Evolutionary conservation across 2,888 invertebrate genomes (phyloP).

Genomic region (Agonopterix arenella): DNA sequence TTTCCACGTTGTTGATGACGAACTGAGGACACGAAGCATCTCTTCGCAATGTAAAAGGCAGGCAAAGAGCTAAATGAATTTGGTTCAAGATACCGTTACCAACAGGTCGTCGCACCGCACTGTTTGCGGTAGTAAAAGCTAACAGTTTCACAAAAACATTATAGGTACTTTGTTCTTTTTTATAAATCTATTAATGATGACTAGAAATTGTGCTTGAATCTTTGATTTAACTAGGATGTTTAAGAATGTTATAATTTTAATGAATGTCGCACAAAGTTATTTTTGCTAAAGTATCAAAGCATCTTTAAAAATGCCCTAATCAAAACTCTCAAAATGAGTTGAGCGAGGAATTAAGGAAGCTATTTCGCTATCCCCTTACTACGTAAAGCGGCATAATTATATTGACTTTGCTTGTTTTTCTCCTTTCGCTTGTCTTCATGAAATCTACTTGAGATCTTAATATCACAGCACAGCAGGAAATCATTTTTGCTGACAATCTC

Average conservation of each 20-base stretch:
- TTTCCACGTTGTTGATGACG: slow-evolving; percentile 6
- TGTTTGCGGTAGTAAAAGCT: slow-evolving; percentile 36
- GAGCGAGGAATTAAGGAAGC: slow-evolving; percentile 48
- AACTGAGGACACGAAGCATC: slow-evolving; percentile 1
- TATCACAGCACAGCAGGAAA: slow-evolving; percentile 26
- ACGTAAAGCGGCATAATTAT: slow-evolving; percentile 57
- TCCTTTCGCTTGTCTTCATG: slow-evolving; percentile 54
- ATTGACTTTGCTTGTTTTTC: slow-evolving; percentile 50
- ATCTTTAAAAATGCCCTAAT: neutral
- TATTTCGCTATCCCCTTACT: slow-evolving; percentile 56
- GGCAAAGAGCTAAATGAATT: slow-evolving; percentile 36
- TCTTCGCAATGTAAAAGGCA: slow-evolving; percentile 4
- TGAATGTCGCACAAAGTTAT: neutral
- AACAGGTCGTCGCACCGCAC: slow-evolving; percentile 44
- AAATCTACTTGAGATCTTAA: slow-evolving; percentile 48
- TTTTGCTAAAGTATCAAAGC: neutral
- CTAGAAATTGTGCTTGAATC: too few relatives aligned
- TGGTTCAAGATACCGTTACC: slow-evolving; percentile 59
- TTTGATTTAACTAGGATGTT: too few relatives aligned
- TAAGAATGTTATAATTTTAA: too few relatives aligned
- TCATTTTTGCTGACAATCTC: slow-evolving; percentile 18
- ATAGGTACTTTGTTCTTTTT: neutral
- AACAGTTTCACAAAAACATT: slow-evolving; percentile 28
- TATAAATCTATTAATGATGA: too few relatives aligned
- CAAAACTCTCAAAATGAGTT: slow-evolving; percentile 35